Base-by-base conservation (phyloP, 2,113 vertebrate genomes). In the Martes martes region DNA sequence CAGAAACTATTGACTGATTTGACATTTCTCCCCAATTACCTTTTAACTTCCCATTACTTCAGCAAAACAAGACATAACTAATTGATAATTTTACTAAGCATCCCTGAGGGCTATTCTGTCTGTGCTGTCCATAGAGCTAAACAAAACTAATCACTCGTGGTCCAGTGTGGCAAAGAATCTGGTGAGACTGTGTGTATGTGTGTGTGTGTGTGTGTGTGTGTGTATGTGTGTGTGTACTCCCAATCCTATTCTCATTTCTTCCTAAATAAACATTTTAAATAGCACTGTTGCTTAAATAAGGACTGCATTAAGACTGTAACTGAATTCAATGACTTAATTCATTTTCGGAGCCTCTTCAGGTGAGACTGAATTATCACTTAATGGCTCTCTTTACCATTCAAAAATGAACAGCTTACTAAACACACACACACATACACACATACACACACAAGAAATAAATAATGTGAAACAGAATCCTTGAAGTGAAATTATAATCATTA, bases 51-150 rank as follows among this genome's bases (percentile, higher is more conserved):
- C 91, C 82, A 73, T 69, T 93, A 47, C 78, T 93, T 88, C 91
- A 97, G 65, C 19, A 91, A 97, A 97, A 94, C 28, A 83, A 57
- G 16, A 80, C 47, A 89, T 21, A 88, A 97, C 63, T 96, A 96
- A 79, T 84, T 42, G 79, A 95, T 19, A 92, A 94, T 93, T 39
- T 97, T 86, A 82, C 71, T 76, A 88, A 91, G 39, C 81, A 96
- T 88, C 81, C 4, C 92, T 85, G 23, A 94, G 76, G 87, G 52
- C 55, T 83, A 50, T 76, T 92, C 95, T 91, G 88, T 89, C 80
- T 45, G 85, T 33, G 16, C 61, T 94, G 59, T 89, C 71, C 80
- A 94, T 13, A 59, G 15, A 92, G 73, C 78, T 89, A 90, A 95
- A 96, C 71, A 95, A 91, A 96, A 97, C 89, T 14, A 96, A 93